A percentile compares a stretch with the other conserved stretches of the same genome.
These are phyloP conservation scores for Ophion costatus DNA, from an alignment of 2,888 invertebrate genomes.

Conservation along the genomic window DNA sequence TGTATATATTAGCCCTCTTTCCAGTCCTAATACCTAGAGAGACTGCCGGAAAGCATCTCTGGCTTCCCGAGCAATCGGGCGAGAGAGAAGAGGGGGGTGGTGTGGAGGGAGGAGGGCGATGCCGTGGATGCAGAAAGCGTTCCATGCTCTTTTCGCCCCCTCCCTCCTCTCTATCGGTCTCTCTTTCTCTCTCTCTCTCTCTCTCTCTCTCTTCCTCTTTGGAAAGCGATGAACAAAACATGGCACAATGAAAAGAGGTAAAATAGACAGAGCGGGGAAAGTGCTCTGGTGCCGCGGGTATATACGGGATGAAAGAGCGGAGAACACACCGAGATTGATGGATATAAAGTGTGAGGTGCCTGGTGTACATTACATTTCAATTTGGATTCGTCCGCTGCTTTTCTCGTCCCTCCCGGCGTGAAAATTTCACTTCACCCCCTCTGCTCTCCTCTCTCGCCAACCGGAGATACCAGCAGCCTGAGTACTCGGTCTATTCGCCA, in stretches of 20 bases:
- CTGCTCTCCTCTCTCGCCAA: constrained; percentile 26
- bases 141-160: constrained; percentile 26
- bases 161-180: constrained; percentile 6
- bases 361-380: constrained; percentile 81
- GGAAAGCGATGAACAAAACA: constrained; percentile 54
- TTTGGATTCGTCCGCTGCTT: constrained; percentile 76
- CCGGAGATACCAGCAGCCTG: constrained; percentile 63
- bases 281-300: constrained; percentile 35
- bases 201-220: constrained; percentile 19
- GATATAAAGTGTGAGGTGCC: constrained; percentile 66
- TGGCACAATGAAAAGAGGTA: constrained; percentile 48
- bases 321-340: constrained; percentile 63
- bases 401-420: constrained; percentile 47
- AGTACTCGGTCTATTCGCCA: constrained; percentile 73
- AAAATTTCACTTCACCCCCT: constrained; percentile 37
- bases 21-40: constrained; percentile 60
- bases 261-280: constrained; percentile 60
- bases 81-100: constrained; percentile 11
- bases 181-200: constrained; percentile 5
- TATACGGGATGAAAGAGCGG: constrained; percentile 54
- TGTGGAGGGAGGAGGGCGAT: neutral
- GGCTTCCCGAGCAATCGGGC: constrained; percentile 30
- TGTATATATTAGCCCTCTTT: constrained; percentile 69
- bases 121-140: constrained; percentile 8
- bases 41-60: constrained; percentile 49